Evolutionary conservation across 2,113 vertebrate genomes (phyloP).

Genomic region (Archilochus colubris): DNA sequence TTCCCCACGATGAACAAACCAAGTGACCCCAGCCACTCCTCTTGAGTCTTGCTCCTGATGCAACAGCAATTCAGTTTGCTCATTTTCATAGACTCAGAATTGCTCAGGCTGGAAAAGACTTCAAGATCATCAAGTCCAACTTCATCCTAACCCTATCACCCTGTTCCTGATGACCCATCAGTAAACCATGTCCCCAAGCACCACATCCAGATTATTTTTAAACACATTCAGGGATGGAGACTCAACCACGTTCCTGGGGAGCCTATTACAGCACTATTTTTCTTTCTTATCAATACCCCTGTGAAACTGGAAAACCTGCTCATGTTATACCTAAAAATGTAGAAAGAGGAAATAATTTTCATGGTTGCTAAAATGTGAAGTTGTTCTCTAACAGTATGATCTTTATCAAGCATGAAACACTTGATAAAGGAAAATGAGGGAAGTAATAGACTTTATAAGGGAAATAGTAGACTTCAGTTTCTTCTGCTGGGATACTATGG

Average conservation of each 20-base stretch:
- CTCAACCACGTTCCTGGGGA: too few relatives aligned
- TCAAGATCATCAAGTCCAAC: too few relatives aligned
- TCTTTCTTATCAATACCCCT: not conserved
- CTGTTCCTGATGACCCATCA: too few relatives aligned
- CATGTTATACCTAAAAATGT: not conserved
- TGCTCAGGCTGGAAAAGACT: too few relatives aligned
- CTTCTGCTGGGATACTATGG: not conserved
- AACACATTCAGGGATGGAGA: too few relatives aligned
- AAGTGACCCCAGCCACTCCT: not conserved
- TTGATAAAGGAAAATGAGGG: too few relatives aligned
- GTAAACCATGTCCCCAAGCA: too few relatives aligned
- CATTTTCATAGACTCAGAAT: too few relatives aligned
- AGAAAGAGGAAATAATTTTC: not conserved
- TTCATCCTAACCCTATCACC: too few relatives aligned
- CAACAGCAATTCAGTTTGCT: not conserved
- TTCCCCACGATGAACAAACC: not conserved
- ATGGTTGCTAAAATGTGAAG: not conserved
- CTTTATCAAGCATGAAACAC: not conserved
- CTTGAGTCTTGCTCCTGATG: rapidly evolving
- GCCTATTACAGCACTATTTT: not conserved
- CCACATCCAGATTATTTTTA: too few relatives aligned
- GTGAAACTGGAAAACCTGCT: not conserved
- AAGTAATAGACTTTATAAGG: not conserved
- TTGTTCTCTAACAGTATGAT: not conserved
- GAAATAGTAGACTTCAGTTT: not conserved